Evolutionary conservation across 2,113 vertebrate species (phyloP), one percentile per base, ranked within the genome.

Genomic region (Entomyzon cyanotis): DNA sequence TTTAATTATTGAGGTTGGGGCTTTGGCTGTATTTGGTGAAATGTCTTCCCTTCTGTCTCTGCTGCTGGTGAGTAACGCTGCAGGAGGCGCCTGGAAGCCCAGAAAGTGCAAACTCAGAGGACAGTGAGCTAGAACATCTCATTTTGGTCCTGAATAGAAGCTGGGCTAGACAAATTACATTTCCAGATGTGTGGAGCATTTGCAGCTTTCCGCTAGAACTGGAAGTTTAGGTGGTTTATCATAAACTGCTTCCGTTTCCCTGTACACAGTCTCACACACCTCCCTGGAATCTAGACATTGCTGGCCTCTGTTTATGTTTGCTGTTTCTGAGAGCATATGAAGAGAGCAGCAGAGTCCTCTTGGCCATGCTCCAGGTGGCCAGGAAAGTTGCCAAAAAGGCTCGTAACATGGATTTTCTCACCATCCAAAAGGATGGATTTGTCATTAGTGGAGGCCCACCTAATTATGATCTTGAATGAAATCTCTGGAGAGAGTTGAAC

Each of bases 381-480:
- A 94, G 91, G 91, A 94, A 94, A 56, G n/a, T 47, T 96, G 91
- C 95, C 96, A 93, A 21, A 93, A 89, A 81, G 56, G 28, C 71
- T 95, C 15, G 59, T 73, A 92, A 92, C 28, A 18, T 78, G 90
- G 86, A 78, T 94, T 93, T 95, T 67, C 50, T 93, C 69, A 41
- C 60, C 10, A 11, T 94, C 56, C 64, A 86, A 94, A 87, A 35
- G 60, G 56, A 84, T 84, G 86, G 80, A 87, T 96, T 95, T 96
- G 62, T 92, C 88, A 78, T 96, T 94, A 93, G 86, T 8, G 18
- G 76, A 87, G 80, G 77, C 69, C 80, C 46, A 87, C n/a, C 81
- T 90, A 93, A 93, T 82, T 90, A 63, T 16, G 56, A 84, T 84
- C 92, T 79, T 73, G 41, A 84, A 69, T 89, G 75, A 94, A 91